Percentiles rank a stretch among this genome's conserved stretches.
phyloP scores from a whole-genome alignment of 92 coral and sea anemone species.

The Phenganax marumi region DNA sequence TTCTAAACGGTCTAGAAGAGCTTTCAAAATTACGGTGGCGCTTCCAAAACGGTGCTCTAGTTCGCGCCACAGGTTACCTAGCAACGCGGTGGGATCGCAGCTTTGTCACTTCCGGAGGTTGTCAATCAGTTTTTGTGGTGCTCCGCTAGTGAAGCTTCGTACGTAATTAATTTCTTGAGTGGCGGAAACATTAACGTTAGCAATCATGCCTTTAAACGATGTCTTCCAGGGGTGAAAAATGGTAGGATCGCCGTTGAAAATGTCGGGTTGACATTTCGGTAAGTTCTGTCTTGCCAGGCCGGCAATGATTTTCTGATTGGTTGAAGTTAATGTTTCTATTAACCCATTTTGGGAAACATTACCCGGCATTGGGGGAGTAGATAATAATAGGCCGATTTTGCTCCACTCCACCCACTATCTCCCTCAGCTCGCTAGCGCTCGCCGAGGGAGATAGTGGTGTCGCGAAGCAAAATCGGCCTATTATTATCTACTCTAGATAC shows the following conservation, averaged over 20 bases:
- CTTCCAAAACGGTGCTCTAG: slow-evolving; percentile 57
- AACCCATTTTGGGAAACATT: no score
- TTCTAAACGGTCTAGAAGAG: slow-evolving; percentile 46
- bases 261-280: slow-evolving; percentile 58
- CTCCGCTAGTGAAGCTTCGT: slow-evolving; percentile 51
- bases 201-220: slow-evolving; percentile 57
- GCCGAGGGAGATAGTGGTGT: no score
- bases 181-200: slow-evolving; percentile 50
- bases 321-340: slow-evolving; percentile 27
- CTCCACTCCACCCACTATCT: no score
- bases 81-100: slow-evolving; percentile 48
- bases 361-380: neutral
- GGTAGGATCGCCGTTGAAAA: slow-evolving; percentile 40
- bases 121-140: slow-evolving; percentile 48
- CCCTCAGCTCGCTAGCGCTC: no score
- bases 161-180: slow-evolving; percentile 54
- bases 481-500: no score
- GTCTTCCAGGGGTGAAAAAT: slow-evolving; percentile 34
- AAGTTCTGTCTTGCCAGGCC: slow-evolving; percentile 41
- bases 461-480: no score
- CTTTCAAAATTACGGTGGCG: slow-evolving; percentile 44
- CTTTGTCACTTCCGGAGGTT: slow-evolving; percentile 50
- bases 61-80: slow-evolving; percentile 52
- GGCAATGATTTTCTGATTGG: slow-evolving; percentile 40
- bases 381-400: no score